Base-by-base conservation (phyloP, 2,113 vertebrate species). In the Etheostoma spectabile region DNA sequence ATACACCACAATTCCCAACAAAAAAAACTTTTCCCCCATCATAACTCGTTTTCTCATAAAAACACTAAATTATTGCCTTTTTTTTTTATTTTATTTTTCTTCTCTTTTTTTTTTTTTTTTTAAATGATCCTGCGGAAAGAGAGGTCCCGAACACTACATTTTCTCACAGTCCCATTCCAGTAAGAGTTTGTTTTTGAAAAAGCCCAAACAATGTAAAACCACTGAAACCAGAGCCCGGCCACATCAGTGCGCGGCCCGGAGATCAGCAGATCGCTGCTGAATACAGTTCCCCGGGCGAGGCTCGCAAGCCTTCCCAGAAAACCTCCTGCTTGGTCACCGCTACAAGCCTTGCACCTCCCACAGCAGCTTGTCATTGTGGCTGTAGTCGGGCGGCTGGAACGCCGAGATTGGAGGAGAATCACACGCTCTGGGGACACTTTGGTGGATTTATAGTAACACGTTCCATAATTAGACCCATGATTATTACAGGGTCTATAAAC, bases 151-250 rank as follows among this genome's bases (percentile, higher is more conserved):
- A 86, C 49, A 59, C 76, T 65, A 61, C 33, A 12, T 91, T 42
- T 95, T 95, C 94, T 95, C 94, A 95, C 93, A 88, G 87, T 79
- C 82, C 76, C 82, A 74, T 91, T 94, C 91, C 94, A 94, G 92
- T 88, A 84, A 91, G 79, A 75, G 79, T 88, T 90, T 87, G 82
- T 92, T 93, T 91, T 93, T 91, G 91, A 86, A 87, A 87, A 91
- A 91, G 81, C 86, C 79, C 66, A 93, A 95, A 95, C 89, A 92
- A 93, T 91, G 86, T 92, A 84, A 93, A 95, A 92, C 92, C 93
- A 12, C 92, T 83, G 89, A 93, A 95, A 95, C 89, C 87, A 1
- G 85, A 91, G 87, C 80, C 63, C n/a, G 19, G 80, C 93, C 94
- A 94, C 95, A 96, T 94, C 93, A 94, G 90, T 92, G 82, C 70